Conservation (phyloP, 2,113 vertebrate species). For the Ramphastos sulfuratus region DNA sequence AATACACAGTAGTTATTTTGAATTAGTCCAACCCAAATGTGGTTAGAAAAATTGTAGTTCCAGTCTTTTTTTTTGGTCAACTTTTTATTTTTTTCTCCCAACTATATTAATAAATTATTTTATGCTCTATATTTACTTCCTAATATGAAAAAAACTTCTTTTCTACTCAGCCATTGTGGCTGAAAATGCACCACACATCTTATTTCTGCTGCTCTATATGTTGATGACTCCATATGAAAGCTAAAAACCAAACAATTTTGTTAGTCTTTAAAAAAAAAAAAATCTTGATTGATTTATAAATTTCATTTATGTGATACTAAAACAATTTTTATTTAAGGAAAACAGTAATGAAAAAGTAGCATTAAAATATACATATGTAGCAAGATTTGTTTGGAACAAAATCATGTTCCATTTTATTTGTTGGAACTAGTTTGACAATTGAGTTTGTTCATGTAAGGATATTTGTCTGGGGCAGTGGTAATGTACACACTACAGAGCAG, state of each 20-base stretch:
- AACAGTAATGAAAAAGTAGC: not conserved
- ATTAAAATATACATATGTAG: not conserved
- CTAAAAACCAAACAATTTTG: not conserved
- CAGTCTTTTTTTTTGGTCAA: not conserved
- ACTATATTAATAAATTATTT: not conserved
- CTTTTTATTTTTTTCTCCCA: accelerated
- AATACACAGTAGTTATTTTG: not conserved
- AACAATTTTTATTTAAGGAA: not conserved
- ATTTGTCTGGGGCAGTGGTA: not conserved
- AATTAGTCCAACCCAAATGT: not conserved
- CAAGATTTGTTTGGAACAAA: not conserved
- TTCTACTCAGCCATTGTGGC: not conserved
- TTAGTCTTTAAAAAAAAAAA: not conserved
- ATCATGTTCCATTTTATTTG: accelerated
- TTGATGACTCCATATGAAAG: not conserved
- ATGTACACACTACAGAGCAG: not conserved
- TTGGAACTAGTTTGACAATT: not conserved
- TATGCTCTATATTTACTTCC: not conserved
- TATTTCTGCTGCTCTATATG: not conserved
- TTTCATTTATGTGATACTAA: not conserved
- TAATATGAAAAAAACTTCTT: not conserved
- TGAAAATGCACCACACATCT: not conserved
- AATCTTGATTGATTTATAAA: not conserved
- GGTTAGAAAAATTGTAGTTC: not conserved
- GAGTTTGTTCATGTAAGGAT: not conserved